Percentiles rank a stretch among this genome's conserved stretches.
These are phyloP conservation scores for Phasianus colchicus DNA, from an alignment of 2,113 vertebrate genomes.

Conservation along the genomic window DNA sequence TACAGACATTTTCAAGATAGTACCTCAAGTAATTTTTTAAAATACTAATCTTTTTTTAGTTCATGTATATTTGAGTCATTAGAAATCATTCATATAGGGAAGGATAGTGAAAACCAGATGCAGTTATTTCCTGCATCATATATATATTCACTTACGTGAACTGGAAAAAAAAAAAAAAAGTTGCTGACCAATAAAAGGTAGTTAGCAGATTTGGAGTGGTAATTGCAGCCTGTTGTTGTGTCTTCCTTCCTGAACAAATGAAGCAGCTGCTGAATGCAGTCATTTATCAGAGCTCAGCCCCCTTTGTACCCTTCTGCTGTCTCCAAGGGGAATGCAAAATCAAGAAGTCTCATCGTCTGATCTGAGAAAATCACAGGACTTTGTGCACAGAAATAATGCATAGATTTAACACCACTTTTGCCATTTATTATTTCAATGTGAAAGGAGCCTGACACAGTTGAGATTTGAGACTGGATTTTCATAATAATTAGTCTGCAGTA, in stretches of 20 bases:
- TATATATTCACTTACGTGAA: not conserved
- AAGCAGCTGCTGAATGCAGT: slow-evolving; percentile 3
- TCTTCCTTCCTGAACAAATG: not conserved
- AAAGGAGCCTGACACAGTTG: not conserved
- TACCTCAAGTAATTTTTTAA: not conserved
- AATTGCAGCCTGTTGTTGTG: not conserved
- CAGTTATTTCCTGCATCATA: not conserved
- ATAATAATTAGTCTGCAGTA: not conserved
- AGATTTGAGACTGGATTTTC: not conserved
- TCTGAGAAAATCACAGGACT: not conserved
- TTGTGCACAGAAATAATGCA: not conserved
- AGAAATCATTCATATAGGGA: not conserved
- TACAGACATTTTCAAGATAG: not conserved
- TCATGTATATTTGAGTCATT: not conserved
- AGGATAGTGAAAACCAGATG: not conserved
- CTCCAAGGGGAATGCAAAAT: not conserved
- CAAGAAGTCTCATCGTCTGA: not conserved
- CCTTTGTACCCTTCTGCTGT: not conserved
- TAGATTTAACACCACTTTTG: not conserved
- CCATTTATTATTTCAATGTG: not conserved
- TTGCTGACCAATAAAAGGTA: slow-evolving; percentile 30
- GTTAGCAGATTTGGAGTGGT: not conserved
- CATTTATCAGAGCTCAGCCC: not conserved
- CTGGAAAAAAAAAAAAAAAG: not conserved
- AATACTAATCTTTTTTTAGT: not conserved